Conservation (phyloP, 2,888 invertebrate species). For the Athrips mouffetella region DNA sequence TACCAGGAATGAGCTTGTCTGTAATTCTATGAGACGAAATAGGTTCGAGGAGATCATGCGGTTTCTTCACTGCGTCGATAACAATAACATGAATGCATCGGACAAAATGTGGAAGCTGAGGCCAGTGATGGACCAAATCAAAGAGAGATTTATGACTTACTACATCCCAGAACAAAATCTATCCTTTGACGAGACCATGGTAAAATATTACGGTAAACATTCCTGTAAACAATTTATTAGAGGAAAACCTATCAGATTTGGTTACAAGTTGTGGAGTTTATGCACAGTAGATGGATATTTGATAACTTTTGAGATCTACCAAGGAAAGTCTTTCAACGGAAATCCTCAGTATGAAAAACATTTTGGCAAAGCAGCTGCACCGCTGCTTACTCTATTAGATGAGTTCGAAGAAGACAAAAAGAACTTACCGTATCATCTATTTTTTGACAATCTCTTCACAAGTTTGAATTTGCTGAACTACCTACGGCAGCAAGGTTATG, state of each 20-base stretch:
- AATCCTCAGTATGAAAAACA: constrained; percentile 8
- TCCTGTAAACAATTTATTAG: constrained; percentile 5
- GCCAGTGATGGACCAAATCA: constrained; percentile 13
- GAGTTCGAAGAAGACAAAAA: background rate
- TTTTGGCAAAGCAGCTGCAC: constrained; percentile 9
- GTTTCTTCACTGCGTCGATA: constrained; percentile 12
- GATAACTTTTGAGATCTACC: constrained; percentile 8
- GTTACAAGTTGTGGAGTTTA: constrained; percentile 2
- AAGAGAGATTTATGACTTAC: constrained; percentile 12
- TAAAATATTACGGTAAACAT: constrained; percentile 22
- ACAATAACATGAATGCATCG: constrained; percentile 7
- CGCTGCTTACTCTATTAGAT: background rate
- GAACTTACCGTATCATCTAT: background rate
- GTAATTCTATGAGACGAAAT: constrained; percentile 12
- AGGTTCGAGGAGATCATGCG: constrained; percentile 11
- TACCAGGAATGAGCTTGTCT: constrained; percentile 13
- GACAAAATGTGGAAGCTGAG: constrained; percentile 16
- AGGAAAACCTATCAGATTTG: constrained; percentile 7
- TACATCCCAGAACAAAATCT: constrained; percentile 6
- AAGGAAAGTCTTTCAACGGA: constrained; percentile 3
- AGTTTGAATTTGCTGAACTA: constrained; percentile 1
- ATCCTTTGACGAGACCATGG: constrained; percentile 20
- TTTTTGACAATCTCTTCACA: constrained; percentile 6
- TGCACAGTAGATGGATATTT: constrained; percentile 4
- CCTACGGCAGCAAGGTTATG: constrained; percentile 4